Percentiles rank a stretch among this genome's conserved stretches.
Evolutionary conservation across 2,113 vertebrate species (phyloP).

Genomic region (Rhineura floridana): DNA sequence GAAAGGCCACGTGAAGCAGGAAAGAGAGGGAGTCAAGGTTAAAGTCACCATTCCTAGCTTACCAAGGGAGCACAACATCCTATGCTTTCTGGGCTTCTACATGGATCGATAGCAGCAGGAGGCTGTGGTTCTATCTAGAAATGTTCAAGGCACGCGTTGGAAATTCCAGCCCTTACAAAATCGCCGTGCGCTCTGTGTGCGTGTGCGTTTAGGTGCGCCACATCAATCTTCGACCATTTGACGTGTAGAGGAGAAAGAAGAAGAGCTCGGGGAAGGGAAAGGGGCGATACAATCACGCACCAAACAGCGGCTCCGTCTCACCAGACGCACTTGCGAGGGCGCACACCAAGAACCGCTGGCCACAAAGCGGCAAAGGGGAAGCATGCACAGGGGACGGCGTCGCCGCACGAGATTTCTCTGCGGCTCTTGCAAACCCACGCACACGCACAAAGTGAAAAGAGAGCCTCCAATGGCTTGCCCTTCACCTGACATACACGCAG

Average conservation of each 20-base stretch:
- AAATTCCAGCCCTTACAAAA: slow-evolving; percentile 60
- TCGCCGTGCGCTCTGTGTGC: slow-evolving; percentile 14
- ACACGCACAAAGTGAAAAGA: slow-evolving; percentile 43
- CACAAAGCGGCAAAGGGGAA: slow-evolving; percentile 14
- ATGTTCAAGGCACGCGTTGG: slow-evolving; percentile 47
- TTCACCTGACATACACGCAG: slow-evolving; percentile 80
- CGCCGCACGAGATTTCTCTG: slow-evolving; percentile 37
- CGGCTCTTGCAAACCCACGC: slow-evolving; percentile 56
- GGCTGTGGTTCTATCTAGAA: slow-evolving; percentile 45
- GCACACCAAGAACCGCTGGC: slow-evolving; percentile 1
- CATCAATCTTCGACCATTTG: slow-evolving; percentile 47
- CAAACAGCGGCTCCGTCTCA: neutral
- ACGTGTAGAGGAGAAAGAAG: slow-evolving; percentile 4
- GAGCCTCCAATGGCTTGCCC: slow-evolving; percentile 73
- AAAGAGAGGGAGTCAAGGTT: slow-evolving; percentile 77
- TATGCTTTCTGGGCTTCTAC: neutral
- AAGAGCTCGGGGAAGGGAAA: neutral
- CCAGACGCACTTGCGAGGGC: slow-evolving; percentile 26
- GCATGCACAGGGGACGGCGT: slow-evolving; percentile 5
- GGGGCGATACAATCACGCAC: neutral
- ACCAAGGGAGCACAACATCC: neutral
- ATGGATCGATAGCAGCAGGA: slow-evolving; percentile 23
- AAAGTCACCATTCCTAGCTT: slow-evolving; percentile 62
- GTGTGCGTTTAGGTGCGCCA: slow-evolving; percentile 14
- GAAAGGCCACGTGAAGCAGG: slow-evolving; percentile 50